Conservation (phyloP, 2,113 vertebrate genomes). For the Aplodontia rufa region DNA sequence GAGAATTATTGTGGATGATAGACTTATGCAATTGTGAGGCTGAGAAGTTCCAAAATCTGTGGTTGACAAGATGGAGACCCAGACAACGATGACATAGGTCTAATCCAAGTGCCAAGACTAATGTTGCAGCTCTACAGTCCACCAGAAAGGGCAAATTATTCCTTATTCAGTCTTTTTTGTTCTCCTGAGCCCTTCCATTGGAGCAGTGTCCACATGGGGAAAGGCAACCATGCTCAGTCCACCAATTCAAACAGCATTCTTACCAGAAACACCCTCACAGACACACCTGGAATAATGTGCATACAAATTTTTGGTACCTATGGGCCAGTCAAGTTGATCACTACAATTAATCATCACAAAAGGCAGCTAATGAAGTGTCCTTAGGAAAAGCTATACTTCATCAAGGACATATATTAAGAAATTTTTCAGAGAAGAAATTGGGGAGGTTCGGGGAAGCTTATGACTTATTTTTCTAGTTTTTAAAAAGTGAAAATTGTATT, state of each 20-base stretch:
- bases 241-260: not conserved
- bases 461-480: not conserved
- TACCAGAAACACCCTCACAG: not conserved
- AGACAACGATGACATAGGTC: not conserved
- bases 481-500: not conserved
- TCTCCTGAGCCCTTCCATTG: not conserved
- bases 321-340: not conserved
- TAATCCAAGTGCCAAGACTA: not conserved
- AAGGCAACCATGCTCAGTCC: not conserved
- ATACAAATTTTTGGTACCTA: not conserved
- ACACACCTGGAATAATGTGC: not conserved
- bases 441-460: not conserved
- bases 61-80: not conserved
- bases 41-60: not conserved
- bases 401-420: not conserved
- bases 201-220: not conserved
- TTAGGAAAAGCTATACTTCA: not conserved
- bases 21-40: not conserved
- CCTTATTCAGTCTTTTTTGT: not conserved
- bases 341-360: not conserved
- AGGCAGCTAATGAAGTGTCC: not conserved
- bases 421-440: not conserved
- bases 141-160: not conserved
- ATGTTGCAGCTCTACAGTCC: not conserved
- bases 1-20: not conserved